Conservation (phyloP, 2,797 vertebrate species). For the Coracias cyanogaster region DNA sequence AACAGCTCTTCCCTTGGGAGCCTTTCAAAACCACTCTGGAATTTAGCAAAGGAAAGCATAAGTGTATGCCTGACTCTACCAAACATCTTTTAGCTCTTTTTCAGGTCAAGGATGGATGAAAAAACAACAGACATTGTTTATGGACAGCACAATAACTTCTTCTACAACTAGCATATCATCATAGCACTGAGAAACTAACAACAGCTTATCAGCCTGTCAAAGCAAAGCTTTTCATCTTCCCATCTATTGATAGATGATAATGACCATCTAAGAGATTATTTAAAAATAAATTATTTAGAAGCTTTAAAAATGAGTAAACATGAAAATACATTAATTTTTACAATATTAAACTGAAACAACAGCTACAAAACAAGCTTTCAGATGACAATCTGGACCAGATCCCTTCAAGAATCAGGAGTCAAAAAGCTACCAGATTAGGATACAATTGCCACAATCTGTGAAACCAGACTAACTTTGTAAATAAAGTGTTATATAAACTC, state of each 20-base stretch:
- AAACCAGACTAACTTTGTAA: neutral
- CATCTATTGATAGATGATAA: neutral
- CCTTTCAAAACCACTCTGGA: slow-evolving; percentile 32
- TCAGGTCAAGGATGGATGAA: slow-evolving; percentile 4
- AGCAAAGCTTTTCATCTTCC: neutral
- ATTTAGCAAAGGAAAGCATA: neutral
- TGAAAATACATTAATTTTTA: neutral
- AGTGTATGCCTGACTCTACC: neutral
- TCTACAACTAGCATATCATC: neutral
- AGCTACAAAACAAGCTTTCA: neutral
- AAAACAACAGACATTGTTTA: neutral
- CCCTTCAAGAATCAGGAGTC: neutral
- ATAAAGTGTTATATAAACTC: neutral
- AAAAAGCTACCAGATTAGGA: neutral
- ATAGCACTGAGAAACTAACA: neutral
- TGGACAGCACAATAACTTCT: neutral
- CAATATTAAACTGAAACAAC: neutral
- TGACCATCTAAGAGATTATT: neutral
- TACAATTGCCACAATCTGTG: neutral
- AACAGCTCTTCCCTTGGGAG: neutral
- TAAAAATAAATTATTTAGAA: neutral
- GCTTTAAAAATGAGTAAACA: neutral
- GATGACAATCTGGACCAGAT: neutral
- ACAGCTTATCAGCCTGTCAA: neutral
- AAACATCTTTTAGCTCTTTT: slow-evolving; percentile 1